A percentile compares a stretch with the other conserved stretches of the same genome.
These are phyloP conservation scores for Lacanobia oleracea DNA, from an alignment of 2,888 invertebrate species.

Conservation along the genomic window DNA sequence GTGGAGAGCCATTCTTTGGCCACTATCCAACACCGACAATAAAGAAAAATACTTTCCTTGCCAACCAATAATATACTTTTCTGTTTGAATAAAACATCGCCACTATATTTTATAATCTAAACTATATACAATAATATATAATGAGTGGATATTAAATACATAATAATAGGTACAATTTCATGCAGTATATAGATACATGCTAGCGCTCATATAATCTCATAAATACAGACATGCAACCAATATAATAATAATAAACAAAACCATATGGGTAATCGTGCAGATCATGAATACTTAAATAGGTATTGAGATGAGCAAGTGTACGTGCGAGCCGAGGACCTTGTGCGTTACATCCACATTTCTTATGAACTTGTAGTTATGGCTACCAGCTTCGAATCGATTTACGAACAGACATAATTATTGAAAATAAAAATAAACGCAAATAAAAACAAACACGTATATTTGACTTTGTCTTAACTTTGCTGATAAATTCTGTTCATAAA, in stretches of 20 bases:
- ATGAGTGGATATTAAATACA: slow-evolving; percentile 30
- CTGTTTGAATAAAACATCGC: slow-evolving; percentile 53
- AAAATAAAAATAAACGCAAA: slow-evolving; percentile 69
- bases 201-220: slow-evolving; percentile 45
- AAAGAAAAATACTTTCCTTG: slow-evolving; percentile 70
- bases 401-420: slow-evolving; percentile 72
- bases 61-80: slow-evolving; percentile 64
- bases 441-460: slow-evolving; percentile 55
- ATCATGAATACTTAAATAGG: slow-evolving; percentile 58
- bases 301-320: slow-evolving; percentile 64
- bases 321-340: slow-evolving; percentile 78
- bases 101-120: slow-evolving; percentile 29
- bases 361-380: slow-evolving; percentile 79
- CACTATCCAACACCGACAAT: slow-evolving; percentile 70
- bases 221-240: slow-evolving; percentile 64
- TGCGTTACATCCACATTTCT: slow-evolving; percentile 75
- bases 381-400: slow-evolving; percentile 74
- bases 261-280: slow-evolving; percentile 60
- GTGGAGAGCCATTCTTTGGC: slow-evolving; percentile 73
- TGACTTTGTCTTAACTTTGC: slow-evolving; percentile 49
- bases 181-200: slow-evolving; percentile 51
- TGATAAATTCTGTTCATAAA: slow-evolving; percentile 77
- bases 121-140: slow-evolving; percentile 32
- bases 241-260: slow-evolving; percentile 52
- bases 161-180: slow-evolving; percentile 39